Conservation (phyloP, 92 coral and sea anemone genomes). For the Palythoa caribaeorum region DNA sequence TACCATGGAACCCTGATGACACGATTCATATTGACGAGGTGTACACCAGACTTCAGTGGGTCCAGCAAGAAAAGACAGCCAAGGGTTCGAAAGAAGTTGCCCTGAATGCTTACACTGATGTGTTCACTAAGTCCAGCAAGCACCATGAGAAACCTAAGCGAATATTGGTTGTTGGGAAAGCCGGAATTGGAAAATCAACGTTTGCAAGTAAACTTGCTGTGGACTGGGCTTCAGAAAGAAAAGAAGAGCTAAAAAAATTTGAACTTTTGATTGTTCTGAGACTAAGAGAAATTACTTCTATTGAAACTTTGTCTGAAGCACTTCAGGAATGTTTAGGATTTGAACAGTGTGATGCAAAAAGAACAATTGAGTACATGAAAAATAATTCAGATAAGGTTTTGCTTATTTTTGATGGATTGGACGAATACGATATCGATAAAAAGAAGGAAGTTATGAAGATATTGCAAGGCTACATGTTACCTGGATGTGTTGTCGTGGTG, state of each 20-base stretch:
- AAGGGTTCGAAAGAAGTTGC: neutral
- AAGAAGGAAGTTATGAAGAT: too few relatives aligned
- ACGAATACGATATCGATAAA: neutral
- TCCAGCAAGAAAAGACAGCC: slow-evolving; percentile 30
- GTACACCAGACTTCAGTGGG: slow-evolving; percentile 20
- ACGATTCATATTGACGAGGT: slow-evolving; percentile 6
- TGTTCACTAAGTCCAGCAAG: slow-evolving; percentile 20
- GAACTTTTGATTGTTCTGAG: slow-evolving; percentile 7
- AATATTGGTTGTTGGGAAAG: neutral
- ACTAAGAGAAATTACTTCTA: slow-evolving; percentile 4
- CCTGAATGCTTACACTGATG: neutral
- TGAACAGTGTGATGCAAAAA: neutral
- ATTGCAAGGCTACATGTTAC: too few relatives aligned
- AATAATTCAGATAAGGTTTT: neutral
- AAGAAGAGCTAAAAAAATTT: neutral
- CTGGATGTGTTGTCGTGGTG: too few relatives aligned
- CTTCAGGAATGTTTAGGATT: slow-evolving; percentile 10
- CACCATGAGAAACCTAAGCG: slow-evolving; percentile 17
- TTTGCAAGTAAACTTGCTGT: slow-evolving; percentile 18
- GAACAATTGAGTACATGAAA: neutral
- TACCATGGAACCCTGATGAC: neutral
- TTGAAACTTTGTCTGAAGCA: slow-evolving; percentile 2
- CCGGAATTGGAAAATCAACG: slow-evolving; percentile 20
- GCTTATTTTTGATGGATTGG: slow-evolving; percentile 8
- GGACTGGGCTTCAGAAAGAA: slow-evolving; percentile 14